Conservation (phyloP, 2,888 invertebrate genomes). For the Scotopteryx bipunctaria region DNA sequence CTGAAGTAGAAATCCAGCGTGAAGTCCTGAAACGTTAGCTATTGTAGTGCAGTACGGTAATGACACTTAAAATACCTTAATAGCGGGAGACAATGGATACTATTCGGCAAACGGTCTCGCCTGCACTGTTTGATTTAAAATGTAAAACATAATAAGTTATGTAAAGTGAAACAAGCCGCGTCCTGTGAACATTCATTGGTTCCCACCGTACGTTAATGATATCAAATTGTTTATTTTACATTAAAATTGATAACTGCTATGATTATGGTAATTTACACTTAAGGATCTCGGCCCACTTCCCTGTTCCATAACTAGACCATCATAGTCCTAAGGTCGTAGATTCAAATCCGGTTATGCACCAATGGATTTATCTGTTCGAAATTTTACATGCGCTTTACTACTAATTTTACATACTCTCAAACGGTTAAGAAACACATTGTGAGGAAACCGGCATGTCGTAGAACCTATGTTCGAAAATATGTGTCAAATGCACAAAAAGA, state of each 20-base stretch:
- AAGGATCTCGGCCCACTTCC: too few species aligned
- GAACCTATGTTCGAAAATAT: too few species aligned
- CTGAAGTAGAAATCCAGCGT: slow-evolving; percentile 99
- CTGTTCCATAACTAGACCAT: too few species aligned
- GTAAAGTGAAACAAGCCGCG: slow-evolving; percentile 1
- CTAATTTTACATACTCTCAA: too few species aligned
- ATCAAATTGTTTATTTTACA: neutral
- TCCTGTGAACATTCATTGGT: neutral
- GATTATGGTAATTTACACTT: too few species aligned
- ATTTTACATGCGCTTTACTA: too few species aligned
- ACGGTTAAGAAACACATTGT: too few species aligned
- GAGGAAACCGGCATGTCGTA: too few species aligned
- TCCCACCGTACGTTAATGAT: neutral
- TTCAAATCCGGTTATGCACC: too few species aligned
- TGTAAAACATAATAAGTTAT: slow-evolving; percentile 23
- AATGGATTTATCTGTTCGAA: too few species aligned
- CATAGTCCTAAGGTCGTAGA: too few species aligned
- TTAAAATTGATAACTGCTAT: neutral
- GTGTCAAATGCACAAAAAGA: too few species aligned
- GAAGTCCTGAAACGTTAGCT: slow-evolving; percentile 89
- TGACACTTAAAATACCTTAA: slow-evolving; percentile 31
- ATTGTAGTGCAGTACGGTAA: slow-evolving; percentile 34
- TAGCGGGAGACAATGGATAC: slow-evolving; percentile 37
- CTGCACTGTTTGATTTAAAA: slow-evolving; percentile 31
- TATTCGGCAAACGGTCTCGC: slow-evolving; percentile 29